Base-by-base conservation (phyloP, 2,113 vertebrate species). In the Pelmatolapia mariae region DNA sequence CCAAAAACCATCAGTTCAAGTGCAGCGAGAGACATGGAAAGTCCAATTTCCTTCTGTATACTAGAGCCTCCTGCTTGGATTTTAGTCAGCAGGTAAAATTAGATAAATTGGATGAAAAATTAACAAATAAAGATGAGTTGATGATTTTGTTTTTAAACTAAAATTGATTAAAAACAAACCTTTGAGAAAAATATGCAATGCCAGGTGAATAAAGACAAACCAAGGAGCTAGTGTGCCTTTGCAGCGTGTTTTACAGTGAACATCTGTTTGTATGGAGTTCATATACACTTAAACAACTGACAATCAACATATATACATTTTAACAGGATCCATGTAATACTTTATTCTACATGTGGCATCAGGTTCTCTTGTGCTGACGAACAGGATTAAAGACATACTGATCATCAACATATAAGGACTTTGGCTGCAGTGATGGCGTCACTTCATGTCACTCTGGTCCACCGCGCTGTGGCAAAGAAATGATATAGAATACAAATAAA, bases 401-500 rank as follows among this genome's bases (percentile, higher is more conserved):
- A 91, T 93, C 85, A 92, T 88, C 87, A 68, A 86, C 91, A 89
- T 59, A 82, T 83, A 71, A 92, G 73, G 78, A 87, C 87, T 91
- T 92, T 82, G 90, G 87, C 54, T 89, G 82, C 45, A 81, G 83
- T 63, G 68, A 80, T 7, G 3, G 24, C 82, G 22, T 66, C 4
- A 12, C 22, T 52, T 80, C 31, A 5, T 2, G 47, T 97, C 93
- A 97, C 86, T 97, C 97, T 19, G 97, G 96, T 89, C 97, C 97
- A 6, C 97, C 96, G 7, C 95, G 96, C 97, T 97, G 94, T 29
- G 57, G 43, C 29, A 81, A 81, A 88, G 47, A 84, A 43, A 89
- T 6, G 78, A 19, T 63, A 61, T 0, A 68, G 2, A 73, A 73
- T 26, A 73, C 8, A 83, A 38, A 52, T 15, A 45, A 73, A 26